These are phyloP conservation scores for Sebastes nivosus DNA, from an alignment of 2,797 vertebrate species.

Conservation along the genomic window DNA sequence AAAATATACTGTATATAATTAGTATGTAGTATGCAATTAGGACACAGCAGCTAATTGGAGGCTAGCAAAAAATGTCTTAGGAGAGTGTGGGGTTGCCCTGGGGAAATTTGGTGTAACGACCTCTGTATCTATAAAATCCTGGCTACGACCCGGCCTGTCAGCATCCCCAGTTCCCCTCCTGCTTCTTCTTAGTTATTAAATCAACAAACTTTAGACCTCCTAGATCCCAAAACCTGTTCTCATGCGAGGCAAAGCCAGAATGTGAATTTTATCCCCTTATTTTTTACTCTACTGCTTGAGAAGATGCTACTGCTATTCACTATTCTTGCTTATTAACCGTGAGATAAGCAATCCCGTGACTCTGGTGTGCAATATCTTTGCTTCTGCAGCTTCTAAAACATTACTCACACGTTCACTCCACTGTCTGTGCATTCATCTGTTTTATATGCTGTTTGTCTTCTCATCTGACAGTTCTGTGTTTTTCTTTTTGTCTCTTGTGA, in stretches of 20 bases:
- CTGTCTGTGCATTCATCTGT: slow-evolving; percentile 24
- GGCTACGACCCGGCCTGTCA: background rate
- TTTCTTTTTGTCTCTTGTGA: slow-evolving; percentile 64
- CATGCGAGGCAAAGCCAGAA: background rate
- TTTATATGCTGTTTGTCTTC: slow-evolving; percentile 33
- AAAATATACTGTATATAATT: background rate
- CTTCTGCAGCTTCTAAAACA: slow-evolving; percentile 57
- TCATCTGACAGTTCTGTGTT: slow-evolving; percentile 47
- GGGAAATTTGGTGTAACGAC: background rate
- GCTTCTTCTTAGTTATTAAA: background rate
- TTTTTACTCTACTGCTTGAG: background rate
- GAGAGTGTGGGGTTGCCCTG: background rate
- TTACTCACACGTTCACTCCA: slow-evolving; percentile 7
- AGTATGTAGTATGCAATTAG: background rate
- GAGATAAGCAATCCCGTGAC: slow-evolving; percentile 30
- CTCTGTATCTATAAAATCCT: background rate
- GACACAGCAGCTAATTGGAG: background rate
- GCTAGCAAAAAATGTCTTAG: background rate
- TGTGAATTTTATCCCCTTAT: background rate
- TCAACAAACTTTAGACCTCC: background rate
- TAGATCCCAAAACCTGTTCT: background rate
- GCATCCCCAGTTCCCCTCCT: background rate
- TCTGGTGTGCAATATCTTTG: slow-evolving; percentile 21
- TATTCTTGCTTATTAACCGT: slow-evolving; percentile 24
- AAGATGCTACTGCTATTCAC: slow-evolving; percentile 18